Percentiles rank a stretch among this genome's conserved stretches.
Evolutionary conservation across 1,140 invertebrate species (phyloP).

Genomic region (Neodiprion virginianus): DNA sequence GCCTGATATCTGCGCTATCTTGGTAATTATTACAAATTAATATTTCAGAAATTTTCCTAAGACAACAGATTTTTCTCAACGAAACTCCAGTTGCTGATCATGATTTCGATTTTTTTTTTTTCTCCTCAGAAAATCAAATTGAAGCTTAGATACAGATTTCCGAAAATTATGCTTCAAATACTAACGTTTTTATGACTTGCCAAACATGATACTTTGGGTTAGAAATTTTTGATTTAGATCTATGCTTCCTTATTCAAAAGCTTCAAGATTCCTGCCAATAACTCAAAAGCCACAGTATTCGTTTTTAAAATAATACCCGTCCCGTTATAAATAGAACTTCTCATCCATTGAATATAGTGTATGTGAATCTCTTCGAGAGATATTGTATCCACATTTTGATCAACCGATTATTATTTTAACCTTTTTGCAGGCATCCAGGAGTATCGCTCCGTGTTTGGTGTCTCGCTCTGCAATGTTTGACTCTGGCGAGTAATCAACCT

Average conservation of each 20-base stretch:
- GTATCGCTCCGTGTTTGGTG: slow-evolving; percentile 78
- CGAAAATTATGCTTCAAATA: background rate
- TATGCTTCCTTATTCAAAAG: no score
- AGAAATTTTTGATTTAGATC: no score
- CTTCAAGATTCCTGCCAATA: background rate
- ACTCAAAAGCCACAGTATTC: background rate
- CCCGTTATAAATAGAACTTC: no score
- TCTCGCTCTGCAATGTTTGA: slow-evolving; percentile 72
- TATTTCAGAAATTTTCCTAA: slow-evolving; percentile 3
- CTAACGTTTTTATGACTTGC: no score
- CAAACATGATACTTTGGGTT: no score
- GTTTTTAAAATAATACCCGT: no score
- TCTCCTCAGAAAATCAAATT: no score
- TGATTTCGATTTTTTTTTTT: no score
- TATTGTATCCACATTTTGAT: slow-evolving; percentile 6
- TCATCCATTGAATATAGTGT: no score
- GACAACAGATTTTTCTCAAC: background rate
- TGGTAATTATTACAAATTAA: slow-evolving; percentile 48
- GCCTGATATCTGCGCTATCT: slow-evolving; percentile 72
- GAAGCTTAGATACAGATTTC: no score
- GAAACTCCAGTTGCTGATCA: no score
- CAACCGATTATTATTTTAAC: slow-evolving; percentile 27
- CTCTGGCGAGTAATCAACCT: slow-evolving; percentile 63
- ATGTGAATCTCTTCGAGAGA: background rate
- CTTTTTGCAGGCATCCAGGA: slow-evolving; percentile 64